phyloP scores from a whole-genome alignment of 1,140 invertebrate species.

The Dolichoris vasculosae region DNA sequence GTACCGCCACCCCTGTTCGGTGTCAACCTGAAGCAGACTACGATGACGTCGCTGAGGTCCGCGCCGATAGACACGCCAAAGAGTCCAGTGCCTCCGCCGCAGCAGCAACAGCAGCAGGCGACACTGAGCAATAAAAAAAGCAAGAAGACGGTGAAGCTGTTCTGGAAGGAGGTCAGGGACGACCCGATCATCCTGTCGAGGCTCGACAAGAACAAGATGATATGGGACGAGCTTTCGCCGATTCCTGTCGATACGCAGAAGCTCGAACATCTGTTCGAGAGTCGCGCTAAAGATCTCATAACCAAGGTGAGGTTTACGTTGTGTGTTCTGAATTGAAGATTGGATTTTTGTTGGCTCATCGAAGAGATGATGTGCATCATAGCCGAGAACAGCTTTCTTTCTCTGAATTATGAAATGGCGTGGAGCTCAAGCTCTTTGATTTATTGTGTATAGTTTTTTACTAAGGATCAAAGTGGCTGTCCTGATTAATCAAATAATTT shows the following conservation, averaged over 20 bases:
- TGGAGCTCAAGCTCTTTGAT: slow-evolving; percentile 15
- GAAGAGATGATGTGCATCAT: not conserved
- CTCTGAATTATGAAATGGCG: not conserved
- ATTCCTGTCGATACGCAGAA: slow-evolving; percentile 93
- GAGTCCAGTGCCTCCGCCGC: slow-evolving; percentile 57
- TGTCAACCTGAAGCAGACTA: slow-evolving; percentile 64
- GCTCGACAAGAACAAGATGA: slow-evolving; percentile 81
- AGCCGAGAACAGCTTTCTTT: not conserved
- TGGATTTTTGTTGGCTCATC: not conserved
- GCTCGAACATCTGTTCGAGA: slow-evolving; percentile 98
- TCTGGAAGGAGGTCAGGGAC: slow-evolving; percentile 96
- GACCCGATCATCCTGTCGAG: slow-evolving; percentile 84
- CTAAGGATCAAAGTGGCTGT: not conserved
- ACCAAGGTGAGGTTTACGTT: slow-evolving; percentile 82
- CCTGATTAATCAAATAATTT: not conserved
- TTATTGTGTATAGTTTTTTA: slow-evolving; percentile 18
- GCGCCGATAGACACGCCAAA: slow-evolving; percentile 54
- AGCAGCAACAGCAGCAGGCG: slow-evolving; percentile 60
- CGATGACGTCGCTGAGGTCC: slow-evolving; percentile 46
- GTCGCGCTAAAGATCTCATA: slow-evolving; percentile 95
- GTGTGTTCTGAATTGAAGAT: slow-evolving; percentile 10
- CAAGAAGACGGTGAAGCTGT: slow-evolving; percentile 99
- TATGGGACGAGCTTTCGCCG: slow-evolving; percentile 95
- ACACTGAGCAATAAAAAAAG: slow-evolving; percentile 82
- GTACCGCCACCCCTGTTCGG: slow-evolving; percentile 72